Evolutionary conservation across 2,888 invertebrate genomes (phyloP), one percentile per base, ranked within the genome.

Genomic region (Belgica antarctica): DNA sequence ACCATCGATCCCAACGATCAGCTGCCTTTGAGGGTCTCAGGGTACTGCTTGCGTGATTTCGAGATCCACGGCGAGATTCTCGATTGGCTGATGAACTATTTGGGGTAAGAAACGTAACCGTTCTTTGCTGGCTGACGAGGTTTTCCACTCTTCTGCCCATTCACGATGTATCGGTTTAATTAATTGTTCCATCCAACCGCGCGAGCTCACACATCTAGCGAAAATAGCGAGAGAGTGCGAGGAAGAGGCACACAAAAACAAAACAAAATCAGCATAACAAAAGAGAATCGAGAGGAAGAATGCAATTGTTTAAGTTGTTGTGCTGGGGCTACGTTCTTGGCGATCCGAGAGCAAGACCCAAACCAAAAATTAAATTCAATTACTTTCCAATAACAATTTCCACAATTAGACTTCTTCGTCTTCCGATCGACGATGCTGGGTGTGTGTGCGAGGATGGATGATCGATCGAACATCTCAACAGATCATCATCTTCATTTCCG

Each of bases 181-280:
- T 70, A 70, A 70, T 61, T 52, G 70, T 70, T 70, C 41, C 25
- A 70, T n/a, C 57, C 31, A 57, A 70, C 70, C 70, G 61, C 70
- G 28, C 61, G 41, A 70, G 22, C 2, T 47, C 15, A 36, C 17
- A 27, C 12, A 52, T n/a, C n/a, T n/a, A 12, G 25, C 27, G 24
- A 19, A n/a, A 15, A 24, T 1, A 59, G 25, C 4, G 19, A 22
- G 17, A 52, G 4, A 22, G 7, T 52, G n/a, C 5, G n/a, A 15
- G n/a, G 17, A 46, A 46, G 15, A 46, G 17, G 12, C 19, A 12
- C 4, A 19, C 22, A 12, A 63, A 15, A 31, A 62, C n/a, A 61
- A 61, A 62, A 62, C 10, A 61, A 34, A 63, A 65, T 65, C 65
- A 65, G 46, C 65, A 65, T 47, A 65, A 65, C 47, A 65, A 47